Conservation (phyloP, 2,797 vertebrate species). For the Arvicola amphibius region DNA sequence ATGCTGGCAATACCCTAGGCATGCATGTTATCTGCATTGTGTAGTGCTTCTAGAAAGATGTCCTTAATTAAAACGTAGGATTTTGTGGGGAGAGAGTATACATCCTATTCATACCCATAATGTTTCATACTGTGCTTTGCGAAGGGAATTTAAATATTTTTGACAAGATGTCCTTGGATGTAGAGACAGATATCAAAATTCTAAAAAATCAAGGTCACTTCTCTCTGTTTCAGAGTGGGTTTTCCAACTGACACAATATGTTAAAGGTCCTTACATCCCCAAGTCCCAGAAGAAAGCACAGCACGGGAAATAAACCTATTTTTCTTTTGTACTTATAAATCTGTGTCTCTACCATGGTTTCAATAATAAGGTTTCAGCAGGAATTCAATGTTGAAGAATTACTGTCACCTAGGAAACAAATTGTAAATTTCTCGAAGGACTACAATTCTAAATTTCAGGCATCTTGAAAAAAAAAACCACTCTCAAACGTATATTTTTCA, state of each 20-base stretch:
- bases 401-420: conserved; percentile 67
- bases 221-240: not conserved
- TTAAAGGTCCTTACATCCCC: not conserved
- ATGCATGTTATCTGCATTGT: not conserved
- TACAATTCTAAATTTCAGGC: conserved; percentile 48
- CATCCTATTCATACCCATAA: not conserved
- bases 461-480: not conserved
- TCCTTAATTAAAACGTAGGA: not conserved
- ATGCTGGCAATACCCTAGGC: not conserved
- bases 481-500: conserved; percentile 10
- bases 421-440: conserved; percentile 41
- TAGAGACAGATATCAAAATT: not conserved
- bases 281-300: conserved; percentile 38
- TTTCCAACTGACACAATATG: conserved; percentile 7
- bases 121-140: not conserved
- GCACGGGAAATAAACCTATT: conserved; percentile 30
- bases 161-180: not conserved
- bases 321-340: conserved; percentile 48
- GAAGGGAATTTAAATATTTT: not conserved
- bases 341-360: conserved; percentile 49
- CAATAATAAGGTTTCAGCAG: conserved; percentile 47
- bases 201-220: not conserved
- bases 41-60: not conserved
- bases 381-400: conserved; percentile 8
- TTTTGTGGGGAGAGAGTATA: not conserved